Percentiles rank a stretch among this genome's conserved stretches.
phyloP scores from a whole-genome alignment of 2,113 vertebrate species.

The Aptenodytes forsteri region DNA sequence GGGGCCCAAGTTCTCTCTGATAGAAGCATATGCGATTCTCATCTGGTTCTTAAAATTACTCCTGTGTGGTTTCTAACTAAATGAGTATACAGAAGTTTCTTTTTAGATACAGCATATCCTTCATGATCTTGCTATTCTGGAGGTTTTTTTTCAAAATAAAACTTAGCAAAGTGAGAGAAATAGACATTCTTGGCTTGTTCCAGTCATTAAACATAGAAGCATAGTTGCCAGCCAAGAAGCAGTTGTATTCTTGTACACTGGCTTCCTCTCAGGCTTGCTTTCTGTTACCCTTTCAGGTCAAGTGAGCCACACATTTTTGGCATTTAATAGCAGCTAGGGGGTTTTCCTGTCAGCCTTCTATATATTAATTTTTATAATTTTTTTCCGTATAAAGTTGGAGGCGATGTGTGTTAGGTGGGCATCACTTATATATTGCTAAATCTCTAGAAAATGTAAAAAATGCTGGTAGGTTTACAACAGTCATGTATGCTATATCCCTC shows the following conservation, averaged over 20 bases:
- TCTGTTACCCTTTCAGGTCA: background rate
- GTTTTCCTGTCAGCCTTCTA: background rate
- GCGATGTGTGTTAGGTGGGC: background rate
- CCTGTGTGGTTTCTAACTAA: background rate
- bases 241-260: background rate
- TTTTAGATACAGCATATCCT: background rate
- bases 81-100: background rate
- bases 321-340: background rate
- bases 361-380: background rate
- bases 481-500: background rate
- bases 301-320: background rate
- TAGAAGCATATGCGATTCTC: background rate
- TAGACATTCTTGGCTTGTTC: background rate
- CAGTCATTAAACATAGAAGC: background rate
- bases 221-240: background rate
- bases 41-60: background rate
- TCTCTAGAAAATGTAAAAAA: background rate
- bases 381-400: background rate
- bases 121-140: fast-evolving
- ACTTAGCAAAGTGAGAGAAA: background rate
- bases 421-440: background rate
- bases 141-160: background rate
- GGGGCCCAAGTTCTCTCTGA: background rate
- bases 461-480: background rate
- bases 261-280: background rate